phyloP scores from a whole-genome alignment of 37 sponge, comb jelly and placozoan genomes.

The Geodia barretti region DNA sequence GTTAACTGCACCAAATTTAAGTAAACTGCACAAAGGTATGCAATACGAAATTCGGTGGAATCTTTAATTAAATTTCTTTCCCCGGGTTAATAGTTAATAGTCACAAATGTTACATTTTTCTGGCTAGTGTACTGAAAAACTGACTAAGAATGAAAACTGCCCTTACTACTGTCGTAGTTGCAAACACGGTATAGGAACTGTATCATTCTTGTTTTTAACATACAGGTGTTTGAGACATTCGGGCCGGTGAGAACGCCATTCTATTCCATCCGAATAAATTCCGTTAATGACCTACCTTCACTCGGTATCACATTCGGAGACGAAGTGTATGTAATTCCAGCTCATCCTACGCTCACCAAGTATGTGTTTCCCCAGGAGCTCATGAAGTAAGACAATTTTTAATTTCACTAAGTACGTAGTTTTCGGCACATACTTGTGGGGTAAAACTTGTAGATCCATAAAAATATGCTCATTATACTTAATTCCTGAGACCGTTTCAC shows the following conservation, averaged over 20 bases:
- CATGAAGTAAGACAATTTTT: conserved; percentile 31
- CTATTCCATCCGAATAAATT: conserved; percentile 48
- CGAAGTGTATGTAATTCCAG: conserved; percentile 29
- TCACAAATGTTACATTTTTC: not conserved
- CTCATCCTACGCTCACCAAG: conserved; percentile 23
- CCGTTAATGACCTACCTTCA: not conserved
- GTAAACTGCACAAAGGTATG: too few species aligned
- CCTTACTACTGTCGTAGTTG: too few species aligned
- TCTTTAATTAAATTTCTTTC: too few species aligned
- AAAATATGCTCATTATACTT: conserved; percentile 7
- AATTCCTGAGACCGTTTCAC: too few species aligned
- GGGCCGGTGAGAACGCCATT: conserved; percentile 74
- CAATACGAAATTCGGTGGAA: too few species aligned
- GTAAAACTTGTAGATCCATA: not conserved
- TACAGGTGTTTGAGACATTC: conserved; percentile 72
- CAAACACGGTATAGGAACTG: not conserved
- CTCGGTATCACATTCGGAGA: conserved; percentile 29
- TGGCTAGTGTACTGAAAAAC: not conserved
- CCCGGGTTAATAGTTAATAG: too few species aligned
- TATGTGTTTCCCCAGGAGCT: conserved; percentile 64
- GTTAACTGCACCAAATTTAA: too few species aligned
- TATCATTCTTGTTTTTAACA: not conserved
- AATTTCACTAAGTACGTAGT: not conserved
- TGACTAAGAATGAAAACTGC: too few species aligned
- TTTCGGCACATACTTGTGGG: conserved; percentile 10